Base-by-base conservation (phyloP, 2,888 invertebrate species). In the Branchipolynoe longqiensis region DNA sequence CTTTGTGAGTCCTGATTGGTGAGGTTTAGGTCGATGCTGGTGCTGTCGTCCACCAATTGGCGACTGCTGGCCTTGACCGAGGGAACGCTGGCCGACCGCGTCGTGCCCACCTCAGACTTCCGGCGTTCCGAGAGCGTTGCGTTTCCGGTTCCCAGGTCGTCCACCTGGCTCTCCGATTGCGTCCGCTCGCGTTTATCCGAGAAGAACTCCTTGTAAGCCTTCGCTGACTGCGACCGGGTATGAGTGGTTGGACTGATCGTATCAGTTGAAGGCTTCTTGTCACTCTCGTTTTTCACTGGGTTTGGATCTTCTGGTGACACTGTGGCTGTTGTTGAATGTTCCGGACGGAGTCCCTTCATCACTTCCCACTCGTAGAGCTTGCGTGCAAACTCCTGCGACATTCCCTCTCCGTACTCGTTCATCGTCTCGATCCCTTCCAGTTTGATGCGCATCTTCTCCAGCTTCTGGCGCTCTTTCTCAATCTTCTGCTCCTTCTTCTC, bases 321-420 rank as follows among this genome's bases (percentile, higher is more conserved):
- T 0, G 59, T 18, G 1, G 36, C 18, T 1, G n/a, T 31, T 4
- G n/a, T 48, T n/a, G 64, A 33, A 1, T 81, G 41, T 38, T 74
- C 54, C 59, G 56, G 82, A 4, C 78, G 36, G 18, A 81, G 54
- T 31, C 84, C 84, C 54, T 85, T 87, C 69, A 89, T 90, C 40
- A 90, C 97, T 86, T 93, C 92, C 98, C 98, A 98, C 93, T 98
- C 97, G 93, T 97, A 97, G 0, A 98, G 95, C 91, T 97, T 97
- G 38, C 96, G 96, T 0, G 97, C 97, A 93, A 98, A 98, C 89
- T 97, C 97, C 69, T 97, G 95, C 0, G 97, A 97, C 89, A 98
- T 97, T 4, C 95, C 97, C 95, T 97, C 96, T 91, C 97, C 97
- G 95, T 90, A 90, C 85, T 97, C 96, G 0, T 97, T 97, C 0